Evolutionary conservation across 30 jellyfish, hydroid and myxozoan species (phyloP), one percentile per base, ranked within the genome.

Genomic region (Pseudorhiza aurosa): DNA sequence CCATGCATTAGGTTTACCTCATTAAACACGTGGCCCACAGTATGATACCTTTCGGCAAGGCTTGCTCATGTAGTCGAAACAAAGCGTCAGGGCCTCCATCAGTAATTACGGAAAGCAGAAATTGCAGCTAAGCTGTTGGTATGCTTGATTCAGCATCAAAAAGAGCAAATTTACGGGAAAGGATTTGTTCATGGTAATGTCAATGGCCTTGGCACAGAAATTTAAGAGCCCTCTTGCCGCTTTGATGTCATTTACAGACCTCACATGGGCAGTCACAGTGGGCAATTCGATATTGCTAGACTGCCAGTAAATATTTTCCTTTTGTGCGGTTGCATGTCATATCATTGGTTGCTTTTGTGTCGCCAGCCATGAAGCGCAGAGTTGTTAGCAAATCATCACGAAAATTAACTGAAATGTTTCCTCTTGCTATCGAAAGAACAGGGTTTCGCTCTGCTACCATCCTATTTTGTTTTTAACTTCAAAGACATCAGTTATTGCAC

Each of bases 1-100:
- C 75, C 86, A 30, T 72, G 75, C 86, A 72, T 72, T 30, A 72
- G 75, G 57, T 72, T 72, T 28, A 47, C 86, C 74, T 63, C 86
- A 53, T 72, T 75, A 4, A 75, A 72, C 28, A 29, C 63, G 63
- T 49, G 27, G 47, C 68, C 83, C 83, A 68, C 30, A 45, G 43
- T 7, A 68, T 68, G 8, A 70, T 49, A 68, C 43, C 83, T n/a
- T 31, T 42, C 28, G 21, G 18, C 27, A 31, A 58, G 40, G 70
- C 83, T 68, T 68, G 68, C 39, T 68, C 70, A 39, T 36, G 70
- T 21, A 68, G 83, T 46, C n/a, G 71, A 68, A 68, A 40, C 27
- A 68, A 68, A 36, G 83, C 83, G 36, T 35, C 83, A 8, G 83
- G 22, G 42, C 83, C 71, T 68, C 83, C 83, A 68, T 68, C 83